phyloP scores from a whole-genome alignment of 2,888 invertebrate genomes.

The Tachystola acroxantha region DNA sequence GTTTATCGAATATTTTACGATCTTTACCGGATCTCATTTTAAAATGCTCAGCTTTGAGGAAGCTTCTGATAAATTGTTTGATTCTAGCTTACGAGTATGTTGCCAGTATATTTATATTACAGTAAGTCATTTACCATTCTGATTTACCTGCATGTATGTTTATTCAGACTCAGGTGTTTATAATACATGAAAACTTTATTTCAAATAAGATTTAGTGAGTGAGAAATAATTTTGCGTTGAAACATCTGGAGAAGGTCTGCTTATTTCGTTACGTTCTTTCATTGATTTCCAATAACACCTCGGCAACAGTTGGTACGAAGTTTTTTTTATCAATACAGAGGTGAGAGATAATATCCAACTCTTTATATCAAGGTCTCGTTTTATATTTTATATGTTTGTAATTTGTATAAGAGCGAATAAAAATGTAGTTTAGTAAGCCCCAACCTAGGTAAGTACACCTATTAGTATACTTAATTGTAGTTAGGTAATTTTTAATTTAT shows the following conservation, averaged over 20 bases:
- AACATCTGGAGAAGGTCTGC: slow-evolving; percentile 56
- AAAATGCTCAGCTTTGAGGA: slow-evolving; percentile 70
- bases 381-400: too few relatives aligned
- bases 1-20: slow-evolving; percentile 78
- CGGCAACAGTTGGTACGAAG: slow-evolving; percentile 7
- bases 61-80: slow-evolving; percentile 70
- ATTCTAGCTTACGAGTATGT: slow-evolving; percentile 51
- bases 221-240: slow-evolving; percentile 56
- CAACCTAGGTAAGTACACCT: too few relatives aligned
- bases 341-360: too few relatives aligned
- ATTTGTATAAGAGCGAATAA: too few relatives aligned
- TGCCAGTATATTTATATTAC: slow-evolving; percentile 71
- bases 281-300: slow-evolving; percentile 28
- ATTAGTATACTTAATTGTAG: too few relatives aligned
- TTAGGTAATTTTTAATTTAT: too few relatives aligned
- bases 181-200: slow-evolving; percentile 69
- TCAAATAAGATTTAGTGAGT: slow-evolving; percentile 67
- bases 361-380: too few relatives aligned
- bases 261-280: slow-evolving; percentile 40
- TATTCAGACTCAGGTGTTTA: slow-evolving; percentile 68
- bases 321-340: too few relatives aligned
- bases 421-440: too few relatives aligned
- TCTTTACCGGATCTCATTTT: slow-evolving; percentile 69
- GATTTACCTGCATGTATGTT: slow-evolving; percentile 72
- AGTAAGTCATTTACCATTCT: slow-evolving; percentile 75